phyloP scores from a whole-genome alignment of 92 coral and sea anemone species.

The Palythoa caribaeorum region DNA sequence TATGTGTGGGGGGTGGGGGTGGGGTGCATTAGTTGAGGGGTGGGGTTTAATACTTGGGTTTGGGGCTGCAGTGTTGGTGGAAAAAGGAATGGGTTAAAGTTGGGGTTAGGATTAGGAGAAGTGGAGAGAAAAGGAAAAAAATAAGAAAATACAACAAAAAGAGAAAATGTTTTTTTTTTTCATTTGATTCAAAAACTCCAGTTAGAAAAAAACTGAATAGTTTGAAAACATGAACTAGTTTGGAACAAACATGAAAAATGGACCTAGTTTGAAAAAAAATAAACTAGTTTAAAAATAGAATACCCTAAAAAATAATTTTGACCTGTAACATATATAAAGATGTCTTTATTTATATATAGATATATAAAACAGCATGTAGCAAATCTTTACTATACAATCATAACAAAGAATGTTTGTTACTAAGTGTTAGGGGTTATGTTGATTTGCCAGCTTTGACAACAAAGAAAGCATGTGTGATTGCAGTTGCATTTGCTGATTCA shows the following conservation, averaged over 20 bases:
- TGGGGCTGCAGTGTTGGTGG: neutral
- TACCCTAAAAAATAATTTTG: neutral
- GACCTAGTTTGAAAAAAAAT: slow-evolving; percentile 4
- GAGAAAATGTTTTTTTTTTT: neutral
- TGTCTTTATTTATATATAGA: neutral
- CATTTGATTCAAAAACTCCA: neutral
- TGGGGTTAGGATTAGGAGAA: no score
- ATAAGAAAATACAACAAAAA: neutral
- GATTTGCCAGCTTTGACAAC: slow-evolving; percentile 30
- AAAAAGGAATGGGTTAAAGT: neutral
- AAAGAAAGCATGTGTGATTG: slow-evolving; percentile 19
- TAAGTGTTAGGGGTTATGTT: slow-evolving; percentile 3
- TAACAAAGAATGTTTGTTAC: neutral
- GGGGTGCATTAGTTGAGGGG: neutral
- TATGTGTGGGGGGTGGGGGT: no score
- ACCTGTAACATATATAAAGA: slow-evolving; percentile 6
- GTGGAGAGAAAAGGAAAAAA: neutral
- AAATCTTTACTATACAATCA: neutral
- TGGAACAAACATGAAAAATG: neutral
- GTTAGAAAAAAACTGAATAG: neutral
- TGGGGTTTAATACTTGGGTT: neutral
- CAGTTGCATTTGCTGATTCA: slow-evolving; percentile 40
- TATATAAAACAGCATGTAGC: slow-evolving; percentile 5
- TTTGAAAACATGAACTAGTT: neutral
- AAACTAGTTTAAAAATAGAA: neutral